A percentile compares a stretch with the other conserved stretches of the same genome.
Conservation (phyloP, 1,140 invertebrate genomes). For the Oncopodura yosiiana region DNA sequence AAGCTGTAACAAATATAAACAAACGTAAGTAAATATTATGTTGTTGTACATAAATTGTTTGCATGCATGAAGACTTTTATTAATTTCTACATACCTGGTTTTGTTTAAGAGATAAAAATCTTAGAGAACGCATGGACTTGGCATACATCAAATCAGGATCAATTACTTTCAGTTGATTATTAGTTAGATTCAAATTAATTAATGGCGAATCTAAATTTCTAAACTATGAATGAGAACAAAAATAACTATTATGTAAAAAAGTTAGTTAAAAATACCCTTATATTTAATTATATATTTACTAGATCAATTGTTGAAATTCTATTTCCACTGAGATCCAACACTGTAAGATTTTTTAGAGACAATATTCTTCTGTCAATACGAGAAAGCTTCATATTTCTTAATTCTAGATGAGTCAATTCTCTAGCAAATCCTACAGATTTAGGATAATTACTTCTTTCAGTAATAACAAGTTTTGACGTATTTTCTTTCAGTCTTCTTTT, state of each 20-base stretch:
- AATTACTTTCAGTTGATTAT: neutral
- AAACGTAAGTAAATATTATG: neutral
- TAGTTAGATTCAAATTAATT: neutral
- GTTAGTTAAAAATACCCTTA: neutral
- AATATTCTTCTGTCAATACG: conserved; percentile 8
- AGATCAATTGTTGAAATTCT: neutral
- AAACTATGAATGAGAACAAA: neutral
- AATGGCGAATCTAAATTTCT: neutral
- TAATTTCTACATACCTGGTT: neutral
- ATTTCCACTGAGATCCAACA: conserved; percentile 7
- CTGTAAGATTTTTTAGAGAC: neutral
- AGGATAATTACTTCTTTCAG: conserved; percentile 14
- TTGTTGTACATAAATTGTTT: neutral
- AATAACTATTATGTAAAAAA: neutral
- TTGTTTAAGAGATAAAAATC: neutral
- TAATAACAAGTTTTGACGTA: neutral
- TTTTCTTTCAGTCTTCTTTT: neutral
- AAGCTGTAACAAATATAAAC: neutral
- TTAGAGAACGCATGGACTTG: neutral
- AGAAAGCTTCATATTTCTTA: neutral
- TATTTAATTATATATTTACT: neutral
- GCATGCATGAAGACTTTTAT: neutral
- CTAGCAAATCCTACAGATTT: conserved; percentile 5
- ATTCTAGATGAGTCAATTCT: neutral
- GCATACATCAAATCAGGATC: conserved; percentile 1